A percentile compares a stretch with the other conserved stretches of the same genome.
phyloP scores from a whole-genome alignment of 2,797 vertebrate genomes.

The Poecilia picta region DNA sequence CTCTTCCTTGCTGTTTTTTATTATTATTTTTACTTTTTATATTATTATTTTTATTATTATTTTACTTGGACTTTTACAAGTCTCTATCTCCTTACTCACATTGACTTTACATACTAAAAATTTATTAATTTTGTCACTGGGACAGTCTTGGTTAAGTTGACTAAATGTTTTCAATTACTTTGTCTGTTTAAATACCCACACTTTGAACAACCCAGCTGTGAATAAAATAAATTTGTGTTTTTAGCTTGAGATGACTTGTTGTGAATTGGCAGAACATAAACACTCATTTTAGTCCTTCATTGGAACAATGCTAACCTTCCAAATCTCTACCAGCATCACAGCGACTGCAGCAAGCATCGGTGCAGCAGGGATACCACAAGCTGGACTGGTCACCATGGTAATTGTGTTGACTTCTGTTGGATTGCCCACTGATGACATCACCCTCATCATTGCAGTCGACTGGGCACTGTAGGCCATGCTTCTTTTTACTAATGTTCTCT shows the following conservation, averaged over 20 bases:
- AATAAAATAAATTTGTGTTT: background rate
- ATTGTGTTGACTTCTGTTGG: constrained; percentile 96
- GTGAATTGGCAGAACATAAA: background rate
- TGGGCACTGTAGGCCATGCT: constrained; percentile 92
- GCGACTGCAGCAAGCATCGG: constrained; percentile 96
- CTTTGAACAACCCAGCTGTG: too few species aligned
- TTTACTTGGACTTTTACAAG: too few species aligned
- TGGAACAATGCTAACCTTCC: background rate
- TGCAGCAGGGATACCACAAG: constrained; percentile 94
- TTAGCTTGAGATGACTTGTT: background rate
- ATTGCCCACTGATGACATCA: constrained; percentile 95
- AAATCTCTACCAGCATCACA: constrained; percentile 85
- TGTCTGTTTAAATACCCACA: too few species aligned
- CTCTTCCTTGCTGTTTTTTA: too few species aligned
- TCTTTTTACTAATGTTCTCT: background rate
- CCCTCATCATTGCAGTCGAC: constrained; percentile 93
- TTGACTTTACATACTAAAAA: too few species aligned
- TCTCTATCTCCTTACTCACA: too few species aligned
- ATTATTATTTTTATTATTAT: too few species aligned
- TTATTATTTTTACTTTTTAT: too few species aligned
- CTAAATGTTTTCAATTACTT: too few species aligned
- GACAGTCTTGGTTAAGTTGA: too few species aligned
- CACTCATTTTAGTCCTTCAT: background rate
- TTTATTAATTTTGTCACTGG: too few species aligned
- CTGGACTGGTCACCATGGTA: constrained; percentile 96